A percentile compares a stretch with the other conserved stretches of the same genome.
These are phyloP conservation scores for Montipora capricornis DNA, from an alignment of 64 coral and sea anemone species.

Conservation along the genomic window DNA sequence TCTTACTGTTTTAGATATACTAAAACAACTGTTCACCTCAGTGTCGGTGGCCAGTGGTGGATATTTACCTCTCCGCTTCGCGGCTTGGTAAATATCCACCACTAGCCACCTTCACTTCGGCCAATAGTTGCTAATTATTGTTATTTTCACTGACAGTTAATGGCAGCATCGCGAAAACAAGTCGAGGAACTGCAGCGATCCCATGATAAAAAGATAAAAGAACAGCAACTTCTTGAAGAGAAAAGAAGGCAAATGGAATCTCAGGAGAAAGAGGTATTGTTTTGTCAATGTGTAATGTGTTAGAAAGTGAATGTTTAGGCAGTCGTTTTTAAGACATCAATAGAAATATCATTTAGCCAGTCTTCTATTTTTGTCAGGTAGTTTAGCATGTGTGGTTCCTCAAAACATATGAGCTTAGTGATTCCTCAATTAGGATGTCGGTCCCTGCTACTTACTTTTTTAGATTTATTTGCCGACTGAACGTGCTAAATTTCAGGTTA, in stretches of 20 bases:
- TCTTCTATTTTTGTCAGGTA: not conserved
- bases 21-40: too few species aligned
- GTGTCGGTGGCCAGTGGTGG: too few species aligned
- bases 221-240: constrained; percentile 50
- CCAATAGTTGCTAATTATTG: not conserved
- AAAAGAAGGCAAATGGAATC: constrained; percentile 27
- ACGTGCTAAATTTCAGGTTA: too few species aligned
- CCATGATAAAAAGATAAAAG: constrained; percentile 57
- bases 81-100: too few species aligned
- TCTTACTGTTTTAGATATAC: too few species aligned
- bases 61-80: too few species aligned
- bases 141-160: constrained; percentile 14
- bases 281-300: not conserved
- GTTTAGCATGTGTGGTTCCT: not conserved
- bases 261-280: constrained; percentile 40
- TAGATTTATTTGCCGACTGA: too few species aligned
- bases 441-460: too few species aligned
- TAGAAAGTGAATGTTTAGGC: not conserved
- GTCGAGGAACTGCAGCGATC: constrained; percentile 45
- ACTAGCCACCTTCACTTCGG: too few species aligned
- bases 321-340: not conserved
- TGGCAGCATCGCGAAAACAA: constrained; percentile 66
- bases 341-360: not conserved
- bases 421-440: too few species aligned
- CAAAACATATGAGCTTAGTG: too few species aligned